Evolutionary conservation across 1,140 invertebrate genomes (phyloP).

Genomic region (Zaprionus nigranus): DNA sequence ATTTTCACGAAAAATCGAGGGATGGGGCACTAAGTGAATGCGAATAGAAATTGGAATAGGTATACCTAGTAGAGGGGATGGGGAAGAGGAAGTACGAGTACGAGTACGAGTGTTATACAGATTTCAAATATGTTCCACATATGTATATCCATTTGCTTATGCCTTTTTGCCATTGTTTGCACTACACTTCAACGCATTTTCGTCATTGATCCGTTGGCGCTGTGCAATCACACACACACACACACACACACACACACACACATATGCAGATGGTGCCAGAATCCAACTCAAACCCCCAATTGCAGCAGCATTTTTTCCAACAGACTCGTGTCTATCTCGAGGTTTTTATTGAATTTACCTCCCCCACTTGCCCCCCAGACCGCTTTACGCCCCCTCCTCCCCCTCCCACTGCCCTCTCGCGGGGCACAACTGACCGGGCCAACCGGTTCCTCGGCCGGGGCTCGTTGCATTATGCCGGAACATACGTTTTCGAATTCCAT

Average conservation of each 20-base stretch:
- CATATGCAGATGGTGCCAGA: not conserved
- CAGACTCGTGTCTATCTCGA: constrained; percentile 43
- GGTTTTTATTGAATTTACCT: constrained; percentile 72
- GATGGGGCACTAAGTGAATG: constrained; percentile 9
- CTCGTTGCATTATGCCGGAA: constrained; percentile 77
- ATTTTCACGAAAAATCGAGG: not conserved
- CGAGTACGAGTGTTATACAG: constrained; percentile 25
- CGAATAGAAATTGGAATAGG: constrained; percentile 4
- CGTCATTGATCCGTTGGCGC: constrained; percentile 70
- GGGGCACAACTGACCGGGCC: constrained; percentile 43
- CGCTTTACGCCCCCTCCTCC: not conserved
- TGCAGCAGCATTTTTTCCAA: constrained; percentile 36
- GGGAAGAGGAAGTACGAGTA: not conserved
- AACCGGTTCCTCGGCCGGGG: constrained; percentile 38
- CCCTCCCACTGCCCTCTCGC: not conserved
- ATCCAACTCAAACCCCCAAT: constrained; percentile 41
- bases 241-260: constrained; percentile 14
- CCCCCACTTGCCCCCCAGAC: constrained; percentile 21
- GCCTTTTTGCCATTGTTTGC: constrained; percentile 75
- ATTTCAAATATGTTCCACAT: constrained; percentile 52
- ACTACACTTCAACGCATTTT: constrained; percentile 81
- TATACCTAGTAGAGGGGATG: not conserved
- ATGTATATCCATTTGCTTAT: constrained; percentile 62
- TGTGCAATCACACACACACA: constrained; percentile 33
- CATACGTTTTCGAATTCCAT: constrained; percentile 81